phyloP scores from a whole-genome alignment of 2,888 invertebrate species.

The Torymus tubicola region DNA sequence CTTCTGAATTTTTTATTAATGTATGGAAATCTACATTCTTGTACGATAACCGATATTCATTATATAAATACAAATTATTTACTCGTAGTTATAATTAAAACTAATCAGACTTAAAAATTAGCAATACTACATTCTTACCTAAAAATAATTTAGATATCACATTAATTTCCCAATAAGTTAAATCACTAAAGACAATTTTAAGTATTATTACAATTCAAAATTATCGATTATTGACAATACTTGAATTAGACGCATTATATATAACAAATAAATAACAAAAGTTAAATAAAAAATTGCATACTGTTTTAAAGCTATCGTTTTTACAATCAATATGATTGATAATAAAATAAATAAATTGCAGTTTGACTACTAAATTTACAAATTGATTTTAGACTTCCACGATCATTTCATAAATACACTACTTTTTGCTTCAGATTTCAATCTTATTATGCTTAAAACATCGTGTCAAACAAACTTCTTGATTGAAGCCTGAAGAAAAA shows the following conservation, averaged over 20 bases:
- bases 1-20: constrained; percentile 1
- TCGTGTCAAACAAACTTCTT: too few species aligned
- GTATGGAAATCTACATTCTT: constrained; percentile 41
- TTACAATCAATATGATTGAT: constrained; percentile 55
- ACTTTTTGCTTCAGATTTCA: too few species aligned
- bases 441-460: too few species aligned
- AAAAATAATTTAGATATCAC: constrained; percentile 47
- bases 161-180: constrained; percentile 27
- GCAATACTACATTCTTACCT: not conserved
- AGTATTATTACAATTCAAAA: constrained; percentile 5
- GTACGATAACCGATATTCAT: constrained; percentile 22
- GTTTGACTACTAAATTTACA: constrained; percentile 47
- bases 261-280: constrained; percentile 23
- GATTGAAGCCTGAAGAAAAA: too few species aligned
- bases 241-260: constrained; percentile 11
- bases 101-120: constrained; percentile 38
- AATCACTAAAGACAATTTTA: constrained; percentile 21
- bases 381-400: constrained; percentile 4
- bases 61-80: constrained; percentile 33
- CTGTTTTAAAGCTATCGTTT: constrained; percentile 8
- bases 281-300: constrained; percentile 32
- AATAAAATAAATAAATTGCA: constrained; percentile 48
- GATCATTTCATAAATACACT: too few species aligned
- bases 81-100: constrained; percentile 22
- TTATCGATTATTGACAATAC: constrained; percentile 38